Percentiles rank a stretch among this genome's conserved stretches.
phyloP scores from a whole-genome alignment of 2,797 vertebrate species.

The Chloroceryle inda region DNA sequence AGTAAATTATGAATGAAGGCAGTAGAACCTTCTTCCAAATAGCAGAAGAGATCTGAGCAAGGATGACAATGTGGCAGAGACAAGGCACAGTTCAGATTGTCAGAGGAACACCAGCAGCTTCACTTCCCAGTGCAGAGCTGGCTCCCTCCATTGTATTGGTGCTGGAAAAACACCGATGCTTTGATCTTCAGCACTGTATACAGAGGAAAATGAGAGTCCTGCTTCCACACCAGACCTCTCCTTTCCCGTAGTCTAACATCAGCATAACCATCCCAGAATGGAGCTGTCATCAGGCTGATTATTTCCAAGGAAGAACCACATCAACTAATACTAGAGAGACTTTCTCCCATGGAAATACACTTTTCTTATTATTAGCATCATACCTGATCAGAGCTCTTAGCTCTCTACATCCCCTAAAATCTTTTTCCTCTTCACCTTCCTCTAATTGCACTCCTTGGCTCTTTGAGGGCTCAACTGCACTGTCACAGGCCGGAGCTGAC shows the following conservation, averaged over 20 bases:
- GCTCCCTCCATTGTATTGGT: background rate
- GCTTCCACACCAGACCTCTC: background rate
- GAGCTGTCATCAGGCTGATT: background rate
- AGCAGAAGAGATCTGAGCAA: background rate
- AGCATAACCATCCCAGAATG: background rate
- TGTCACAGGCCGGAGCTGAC: background rate
- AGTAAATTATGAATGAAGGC: background rate
- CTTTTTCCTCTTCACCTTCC: background rate
- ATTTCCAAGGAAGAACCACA: background rate
- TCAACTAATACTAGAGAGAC: background rate
- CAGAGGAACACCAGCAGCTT: background rate
- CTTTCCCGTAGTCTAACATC: background rate
- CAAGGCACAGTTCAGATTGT: background rate
- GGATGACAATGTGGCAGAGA: background rate
- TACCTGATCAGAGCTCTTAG: background rate
- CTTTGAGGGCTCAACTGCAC: background rate
- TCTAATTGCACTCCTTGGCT: background rate
- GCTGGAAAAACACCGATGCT: background rate
- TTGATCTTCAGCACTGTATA: background rate
- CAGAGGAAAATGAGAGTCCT: accelerated
- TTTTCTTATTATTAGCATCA: background rate
- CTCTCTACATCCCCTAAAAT: background rate
- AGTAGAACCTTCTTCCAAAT: background rate
- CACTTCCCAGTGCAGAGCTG: background rate
- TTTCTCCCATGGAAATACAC: conserved; percentile 9